Conservation (phyloP, 2,888 invertebrate species). For the Corbicula japonica region DNA sequence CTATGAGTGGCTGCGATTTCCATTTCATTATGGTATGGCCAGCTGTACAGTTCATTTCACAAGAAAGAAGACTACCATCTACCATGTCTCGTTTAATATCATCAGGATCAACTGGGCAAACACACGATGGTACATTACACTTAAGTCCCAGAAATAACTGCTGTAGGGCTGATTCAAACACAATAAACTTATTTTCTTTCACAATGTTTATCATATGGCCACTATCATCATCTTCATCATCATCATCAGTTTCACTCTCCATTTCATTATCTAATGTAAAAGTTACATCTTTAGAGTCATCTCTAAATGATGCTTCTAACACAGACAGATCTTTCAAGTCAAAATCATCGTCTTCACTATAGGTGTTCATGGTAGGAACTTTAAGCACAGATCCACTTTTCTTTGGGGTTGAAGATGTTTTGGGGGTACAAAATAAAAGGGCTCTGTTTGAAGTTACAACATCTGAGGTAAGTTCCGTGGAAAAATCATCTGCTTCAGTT, state of each 20-base stretch:
- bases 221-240: neutral
- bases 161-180: conserved; percentile 6
- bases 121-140: neutral
- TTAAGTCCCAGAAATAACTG: conserved; percentile 7
- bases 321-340: conserved; percentile 3
- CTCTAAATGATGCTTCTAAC: neutral
- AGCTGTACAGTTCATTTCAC: conserved; percentile 29
- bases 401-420: neutral
- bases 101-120: too few species aligned
- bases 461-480: neutral
- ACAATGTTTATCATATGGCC: too few species aligned
- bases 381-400: too few species aligned
- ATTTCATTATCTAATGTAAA: neutral
- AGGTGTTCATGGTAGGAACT: too few species aligned
- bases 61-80: too few species aligned
- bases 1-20: conserved; percentile 39
- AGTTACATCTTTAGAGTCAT: neutral
- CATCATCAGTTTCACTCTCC: neutral
- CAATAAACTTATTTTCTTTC: conserved; percentile 5
- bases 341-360: neutral
- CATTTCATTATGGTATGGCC: conserved; percentile 34
- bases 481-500: neutral
- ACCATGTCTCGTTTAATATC: too few species aligned
- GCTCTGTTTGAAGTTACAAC: neutral
- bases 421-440: neutral